Evolutionary conservation across 2,888 invertebrate genomes (phyloP).

Genomic region (Habrosyne pyritoides): DNA sequence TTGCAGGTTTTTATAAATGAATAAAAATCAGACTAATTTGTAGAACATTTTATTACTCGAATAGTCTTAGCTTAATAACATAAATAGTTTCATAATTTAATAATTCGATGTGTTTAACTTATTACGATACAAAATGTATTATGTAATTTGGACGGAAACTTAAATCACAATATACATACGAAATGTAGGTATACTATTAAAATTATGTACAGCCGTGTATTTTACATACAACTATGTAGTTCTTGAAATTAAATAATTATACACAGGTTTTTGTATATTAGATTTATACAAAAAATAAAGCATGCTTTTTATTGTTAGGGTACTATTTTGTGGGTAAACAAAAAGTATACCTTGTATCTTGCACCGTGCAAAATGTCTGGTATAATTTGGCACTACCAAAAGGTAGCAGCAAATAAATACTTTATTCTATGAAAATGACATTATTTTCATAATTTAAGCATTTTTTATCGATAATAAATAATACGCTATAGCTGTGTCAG

Average conservation of each 20-base stretch:
- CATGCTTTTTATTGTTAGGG: constrained; percentile 4
- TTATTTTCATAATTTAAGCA: too few species aligned
- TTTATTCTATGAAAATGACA: too few species aligned
- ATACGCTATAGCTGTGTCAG: too few species aligned
- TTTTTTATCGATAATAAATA: too few species aligned
- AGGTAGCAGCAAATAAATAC: too few species aligned
- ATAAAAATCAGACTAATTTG: constrained; percentile 25
- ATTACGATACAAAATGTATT: constrained; percentile 30
- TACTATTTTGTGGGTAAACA: too few species aligned
- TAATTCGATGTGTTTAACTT: constrained; percentile 48
- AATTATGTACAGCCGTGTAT: constrained; percentile 24
- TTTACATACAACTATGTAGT: constrained; percentile 70
- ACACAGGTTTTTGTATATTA: constrained; percentile 19
- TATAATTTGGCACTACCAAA: not conserved
- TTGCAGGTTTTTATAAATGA: constrained; percentile 8
- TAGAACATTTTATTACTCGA: constrained; percentile 50
- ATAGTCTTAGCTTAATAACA: constrained; percentile 48
- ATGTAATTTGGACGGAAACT: constrained; percentile 62
- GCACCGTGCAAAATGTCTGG: not conserved
- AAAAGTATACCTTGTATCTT: too few species aligned
- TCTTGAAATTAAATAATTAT: constrained; percentile 22
- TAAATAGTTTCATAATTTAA: constrained; percentile 67
- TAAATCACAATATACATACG: constrained; percentile 75
- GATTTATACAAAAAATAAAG: not conserved
- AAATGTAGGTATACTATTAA: constrained; percentile 64